A percentile compares a stretch with the other conserved stretches of the same genome.
These are phyloP conservation scores for Galeruca laticollis DNA, from an alignment of 2,888 invertebrate species.

Conservation along the genomic window DNA sequence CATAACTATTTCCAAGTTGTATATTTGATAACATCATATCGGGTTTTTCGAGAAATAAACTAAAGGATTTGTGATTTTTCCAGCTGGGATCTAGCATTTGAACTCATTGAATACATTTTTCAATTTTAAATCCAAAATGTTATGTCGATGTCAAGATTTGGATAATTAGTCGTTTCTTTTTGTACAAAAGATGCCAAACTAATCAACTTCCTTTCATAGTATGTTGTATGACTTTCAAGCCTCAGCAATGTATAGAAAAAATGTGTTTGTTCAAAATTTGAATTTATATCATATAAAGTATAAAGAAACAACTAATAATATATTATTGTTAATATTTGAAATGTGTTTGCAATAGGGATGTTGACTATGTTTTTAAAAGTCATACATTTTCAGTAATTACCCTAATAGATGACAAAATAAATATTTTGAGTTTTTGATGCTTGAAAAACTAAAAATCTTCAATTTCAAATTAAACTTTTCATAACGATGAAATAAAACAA, in stretches of 20 bases:
- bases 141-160: constrained; percentile 13
- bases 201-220: constrained; percentile 17
- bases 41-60: not conserved
- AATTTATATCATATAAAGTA: not conserved
- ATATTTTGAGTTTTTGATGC: too few relatives aligned
- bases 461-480: too few relatives aligned
- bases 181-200: constrained; percentile 26
- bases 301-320: too few relatives aligned
- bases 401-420: too few relatives aligned
- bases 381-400: too few relatives aligned
- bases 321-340: too few relatives aligned
- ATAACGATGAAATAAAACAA: too few relatives aligned
- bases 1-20: not conserved
- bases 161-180: constrained; percentile 4
- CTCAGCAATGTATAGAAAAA: not conserved
- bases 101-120: constrained; percentile 13
- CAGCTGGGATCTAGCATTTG: constrained; percentile 37
- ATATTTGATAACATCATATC: not conserved
- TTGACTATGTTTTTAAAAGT: too few relatives aligned
- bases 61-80: constrained; percentile 30
- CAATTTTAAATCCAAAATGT: constrained; percentile 26
- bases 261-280: not conserved
- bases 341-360: too few relatives aligned
- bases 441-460: too few relatives aligned
- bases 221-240: not conserved